Evolutionary conservation across 2,797 vertebrate genomes (phyloP), one percentile per base, ranked within the genome.

Genomic region (Diplodus puntazzo): DNA sequence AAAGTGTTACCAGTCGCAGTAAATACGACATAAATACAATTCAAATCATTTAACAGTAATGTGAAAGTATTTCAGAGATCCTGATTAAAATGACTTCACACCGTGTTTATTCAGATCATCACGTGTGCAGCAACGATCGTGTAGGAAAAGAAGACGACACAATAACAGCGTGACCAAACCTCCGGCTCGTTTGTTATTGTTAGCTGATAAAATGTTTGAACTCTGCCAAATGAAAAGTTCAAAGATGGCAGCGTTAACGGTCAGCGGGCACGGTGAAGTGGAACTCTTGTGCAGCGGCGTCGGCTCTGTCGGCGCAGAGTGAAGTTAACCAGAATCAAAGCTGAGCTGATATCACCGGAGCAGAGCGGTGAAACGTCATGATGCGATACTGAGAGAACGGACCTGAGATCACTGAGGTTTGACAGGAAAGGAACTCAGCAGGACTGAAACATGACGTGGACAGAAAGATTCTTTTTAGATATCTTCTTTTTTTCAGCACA

Each of bases 201-300:
- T 52, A 13, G 0, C 49, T 75, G 77, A 85, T 83, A 73, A 81
- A 80, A 74, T 30, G 52, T 59, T 52, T 18, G 52, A 50, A 2
- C 42, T 82, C 60, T 23, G 58, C 34, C 34, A 9, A 39, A 48
- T 20, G 61, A 2, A 62, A 70, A 81, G 55, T 25, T 73, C 1
- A 48, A 66, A 65, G 50, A 23, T 48, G 75, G 49, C 5, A 34
- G 21, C 27, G 61, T n/a, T 16, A 80, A 79, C 73, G 65, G 49
- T 73, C 17, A 27, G 48, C 0, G 27, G 34, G 54, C 45, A 62
- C 2, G 25, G 27, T 43, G 17, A 69, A 61, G 49, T 59, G 75
- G 77, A 83, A 81, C 77, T 16, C 6, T n/a, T n/a, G n/a, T n/a
- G n/a, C n/a, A n/a, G n/a, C n/a, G 18, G 59, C 5, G 67, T 43